Evolutionary conservation across 2,113 vertebrate genomes (phyloP).

Genomic region (Myiagra hebetior): DNA sequence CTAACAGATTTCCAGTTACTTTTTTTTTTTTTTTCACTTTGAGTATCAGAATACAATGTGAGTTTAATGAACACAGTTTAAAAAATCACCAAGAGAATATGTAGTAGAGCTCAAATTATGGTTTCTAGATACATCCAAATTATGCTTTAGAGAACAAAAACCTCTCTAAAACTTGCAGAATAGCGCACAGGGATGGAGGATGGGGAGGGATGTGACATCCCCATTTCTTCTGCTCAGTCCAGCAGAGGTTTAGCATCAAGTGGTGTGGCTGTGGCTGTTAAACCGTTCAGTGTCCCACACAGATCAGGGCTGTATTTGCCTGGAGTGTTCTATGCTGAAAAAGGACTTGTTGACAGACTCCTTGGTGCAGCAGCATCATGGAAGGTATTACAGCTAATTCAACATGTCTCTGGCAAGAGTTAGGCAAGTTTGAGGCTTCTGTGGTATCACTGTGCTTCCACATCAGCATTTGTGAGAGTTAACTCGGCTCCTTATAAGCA

Average conservation of each 20-base stretch:
- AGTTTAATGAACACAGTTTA: not conserved
- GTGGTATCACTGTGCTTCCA: not conserved
- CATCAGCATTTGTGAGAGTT: not conserved
- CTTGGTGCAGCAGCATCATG: not conserved
- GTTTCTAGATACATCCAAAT: not conserved
- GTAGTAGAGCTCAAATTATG: not conserved
- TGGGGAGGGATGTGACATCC: not conserved
- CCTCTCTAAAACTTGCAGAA: not conserved
- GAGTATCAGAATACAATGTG: not conserved
- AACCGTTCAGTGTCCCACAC: not conserved
- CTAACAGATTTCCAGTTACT: not conserved
- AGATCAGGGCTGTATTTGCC: not conserved
- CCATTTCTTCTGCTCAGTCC: not conserved
- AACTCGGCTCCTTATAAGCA: not conserved
- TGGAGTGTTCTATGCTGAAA: not conserved
- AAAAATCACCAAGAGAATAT: not conserved
- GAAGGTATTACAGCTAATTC: conserved; percentile 2
- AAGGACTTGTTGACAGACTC: not conserved
- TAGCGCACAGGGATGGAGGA: not conserved
- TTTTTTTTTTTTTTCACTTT: not conserved
- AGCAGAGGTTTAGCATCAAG: not conserved
- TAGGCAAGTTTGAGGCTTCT: not conserved
- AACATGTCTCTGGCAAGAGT: not conserved
- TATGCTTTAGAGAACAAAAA: not conserved
- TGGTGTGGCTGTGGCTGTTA: not conserved